A percentile compares a stretch with the other conserved stretches of the same genome.
These are phyloP conservation scores for Dasyurus viverrinus DNA, from an alignment of 2,113 vertebrate species.

Conservation along the genomic window DNA sequence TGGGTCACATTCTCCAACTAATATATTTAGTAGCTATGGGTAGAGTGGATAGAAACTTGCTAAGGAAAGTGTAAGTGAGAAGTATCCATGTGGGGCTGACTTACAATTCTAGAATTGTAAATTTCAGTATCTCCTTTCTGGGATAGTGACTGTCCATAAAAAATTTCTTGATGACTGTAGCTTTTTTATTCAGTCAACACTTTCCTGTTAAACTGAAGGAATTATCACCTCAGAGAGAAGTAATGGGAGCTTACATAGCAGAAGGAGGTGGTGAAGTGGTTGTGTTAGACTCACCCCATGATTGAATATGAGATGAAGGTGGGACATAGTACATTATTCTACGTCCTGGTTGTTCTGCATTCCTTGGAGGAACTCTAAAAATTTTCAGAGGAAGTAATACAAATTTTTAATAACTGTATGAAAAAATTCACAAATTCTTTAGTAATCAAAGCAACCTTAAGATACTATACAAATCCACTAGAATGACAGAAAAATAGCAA, in stretches of 20 bases:
- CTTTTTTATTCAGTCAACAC: not conserved
- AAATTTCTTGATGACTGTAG: not conserved
- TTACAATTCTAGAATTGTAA: not conserved
- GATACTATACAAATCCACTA: not conserved
- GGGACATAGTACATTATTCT: not conserved
- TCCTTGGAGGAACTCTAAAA: not conserved
- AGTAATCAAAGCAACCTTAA: not conserved
- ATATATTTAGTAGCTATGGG: not conserved
- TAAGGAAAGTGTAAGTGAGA: not conserved
- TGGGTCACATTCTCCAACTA: not conserved
- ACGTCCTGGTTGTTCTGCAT: not conserved
- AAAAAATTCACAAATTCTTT: not conserved
- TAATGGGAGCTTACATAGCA: not conserved
- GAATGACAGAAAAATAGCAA: not conserved
- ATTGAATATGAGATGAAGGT: not conserved
- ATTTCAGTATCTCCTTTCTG: not conserved
- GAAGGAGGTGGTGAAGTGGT: not conserved
- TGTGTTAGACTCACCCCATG: not conserved
- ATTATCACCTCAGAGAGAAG: not conserved
- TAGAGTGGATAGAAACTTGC: not conserved
- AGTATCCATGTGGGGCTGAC: not conserved
- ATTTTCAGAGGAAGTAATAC: not conserved
- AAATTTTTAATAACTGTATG: not conserved
- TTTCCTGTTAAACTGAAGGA: not conserved
- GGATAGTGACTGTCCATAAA: not conserved